A percentile compares a stretch with the other conserved stretches of the same genome.
Evolutionary conservation across 1,140 invertebrate genomes (phyloP).

Genomic region (Orchestia grillus): DNA sequence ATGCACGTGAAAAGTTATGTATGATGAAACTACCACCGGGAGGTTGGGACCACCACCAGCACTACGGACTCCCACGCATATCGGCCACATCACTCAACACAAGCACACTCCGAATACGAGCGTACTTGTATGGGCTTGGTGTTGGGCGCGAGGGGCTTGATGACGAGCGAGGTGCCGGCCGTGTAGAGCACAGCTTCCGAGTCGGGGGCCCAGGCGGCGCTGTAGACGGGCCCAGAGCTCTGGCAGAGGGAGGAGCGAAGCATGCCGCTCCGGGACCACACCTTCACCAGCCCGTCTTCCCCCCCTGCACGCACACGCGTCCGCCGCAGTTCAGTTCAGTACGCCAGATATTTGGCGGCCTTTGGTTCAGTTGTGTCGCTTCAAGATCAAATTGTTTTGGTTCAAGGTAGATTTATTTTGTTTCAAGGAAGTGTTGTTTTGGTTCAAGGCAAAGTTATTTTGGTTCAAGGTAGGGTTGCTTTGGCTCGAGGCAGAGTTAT

Average conservation of each 20-base stretch:
- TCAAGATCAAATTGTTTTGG: no score
- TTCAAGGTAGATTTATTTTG: no score
- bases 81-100: neutral
- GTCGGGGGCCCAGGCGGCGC: constrained; percentile 89
- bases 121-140: constrained; percentile 78
- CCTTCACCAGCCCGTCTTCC: constrained; percentile 95
- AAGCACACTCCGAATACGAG: neutral
- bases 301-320: constrained; percentile 77
- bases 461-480: no score
- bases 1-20: no score
- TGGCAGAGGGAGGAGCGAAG: constrained; percentile 90
- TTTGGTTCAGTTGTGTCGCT: no score
- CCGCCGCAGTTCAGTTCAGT: no score
- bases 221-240: constrained; percentile 83
- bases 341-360: no score
- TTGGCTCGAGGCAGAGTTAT: no score
- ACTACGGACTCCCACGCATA: neutral
- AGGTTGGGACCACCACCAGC: no score
- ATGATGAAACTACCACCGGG: no score
- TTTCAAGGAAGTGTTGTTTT: no score
- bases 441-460: no score
- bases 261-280: constrained; percentile 97
- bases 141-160: constrained; percentile 92
- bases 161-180: constrained; percentile 84
- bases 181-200: constrained; percentile 87